Base-by-base conservation (phyloP, 1,140 invertebrate genomes). In the Mizuhopecten yessoensis region DNA sequence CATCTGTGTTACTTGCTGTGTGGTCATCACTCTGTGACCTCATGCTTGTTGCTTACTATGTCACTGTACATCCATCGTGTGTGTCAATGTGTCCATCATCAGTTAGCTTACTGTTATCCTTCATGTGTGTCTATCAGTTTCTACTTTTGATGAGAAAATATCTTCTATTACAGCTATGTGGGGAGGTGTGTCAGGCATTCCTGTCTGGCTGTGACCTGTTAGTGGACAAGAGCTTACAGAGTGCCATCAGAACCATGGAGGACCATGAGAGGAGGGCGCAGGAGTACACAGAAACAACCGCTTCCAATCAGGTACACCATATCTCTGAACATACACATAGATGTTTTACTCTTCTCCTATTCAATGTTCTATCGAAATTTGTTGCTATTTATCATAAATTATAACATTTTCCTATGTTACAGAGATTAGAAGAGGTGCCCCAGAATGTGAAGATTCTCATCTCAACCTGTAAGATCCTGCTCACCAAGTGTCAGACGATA, bases 181-280 rank as follows among this genome's bases (percentile, higher is more conserved):
- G 90, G 34, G 94, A 94, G 9, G 89, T 96, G 0, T 93, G 93
- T 36, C 93, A 95, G 89, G 89, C 93, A 0, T 96, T 96, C 91
- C 92, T 96, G 33, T 90, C 34, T 86, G 96, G 96, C 5, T 94
- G 95, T 92, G 94, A 95, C 39, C 75, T 91, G 15, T 94, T 95
- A 86, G 91, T 96, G 13, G 94, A 94, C 92, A 95, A 94, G 75
- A 94, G 94, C 5, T 91, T 96, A 86, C 94, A 95, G 87, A 93
- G 94, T 13, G 94, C 93, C 11, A 42, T 96, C 34, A 91, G 90
- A 34, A 94, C 94, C 0, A 88, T 96, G 15, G 95, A 95, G 34
- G 93, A 95, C 17, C 94, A 93, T 88, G 94, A 95, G 89, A 91
- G 57, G 9, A 93, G 91, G 86, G 94, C 94, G 17, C 90, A 94